These are phyloP conservation scores for Conchocele bisecta DNA, from an alignment of 2,888 invertebrate genomes.

Conservation along the genomic window DNA sequence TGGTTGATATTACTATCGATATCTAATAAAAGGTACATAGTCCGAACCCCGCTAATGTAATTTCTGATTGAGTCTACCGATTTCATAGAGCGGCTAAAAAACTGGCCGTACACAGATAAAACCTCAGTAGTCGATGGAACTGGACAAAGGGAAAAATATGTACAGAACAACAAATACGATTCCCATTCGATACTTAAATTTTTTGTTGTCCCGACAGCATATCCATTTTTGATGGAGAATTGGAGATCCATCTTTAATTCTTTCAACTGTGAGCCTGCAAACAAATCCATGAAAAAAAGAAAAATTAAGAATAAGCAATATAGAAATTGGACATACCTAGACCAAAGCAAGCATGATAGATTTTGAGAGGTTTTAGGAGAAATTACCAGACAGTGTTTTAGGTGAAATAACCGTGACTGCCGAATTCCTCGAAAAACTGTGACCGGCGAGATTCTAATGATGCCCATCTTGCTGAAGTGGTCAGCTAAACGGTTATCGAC, in stretches of 20 bases:
- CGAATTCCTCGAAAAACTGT: too few species aligned
- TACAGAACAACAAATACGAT: not conserved
- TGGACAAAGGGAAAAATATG: not conserved
- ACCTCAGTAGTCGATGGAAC: not conserved
- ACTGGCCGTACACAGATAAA: not conserved
- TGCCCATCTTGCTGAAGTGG: not conserved
- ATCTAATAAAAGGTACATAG: not conserved
- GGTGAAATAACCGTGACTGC: too few species aligned
- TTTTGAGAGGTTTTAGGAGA: not conserved
- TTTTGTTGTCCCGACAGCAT: not conserved
- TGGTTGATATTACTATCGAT: not conserved
- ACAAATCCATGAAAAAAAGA: too few species aligned
- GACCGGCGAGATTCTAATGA: not conserved
- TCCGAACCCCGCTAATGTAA: not conserved
- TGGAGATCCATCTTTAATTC: not conserved
- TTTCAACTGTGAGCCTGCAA: not conserved
- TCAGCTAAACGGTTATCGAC: not conserved
- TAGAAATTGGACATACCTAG: not conserved
- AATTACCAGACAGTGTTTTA: not conserved
- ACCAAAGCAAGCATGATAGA: not conserved
- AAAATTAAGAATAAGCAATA: too few species aligned
- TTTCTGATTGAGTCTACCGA: not conserved
- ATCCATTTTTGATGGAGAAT: not conserved
- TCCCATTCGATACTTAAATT: not conserved
- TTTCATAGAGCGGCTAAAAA: not conserved